Conservation (phyloP, 1,140 invertebrate genomes). For the Eurosta solidaginis region DNA sequence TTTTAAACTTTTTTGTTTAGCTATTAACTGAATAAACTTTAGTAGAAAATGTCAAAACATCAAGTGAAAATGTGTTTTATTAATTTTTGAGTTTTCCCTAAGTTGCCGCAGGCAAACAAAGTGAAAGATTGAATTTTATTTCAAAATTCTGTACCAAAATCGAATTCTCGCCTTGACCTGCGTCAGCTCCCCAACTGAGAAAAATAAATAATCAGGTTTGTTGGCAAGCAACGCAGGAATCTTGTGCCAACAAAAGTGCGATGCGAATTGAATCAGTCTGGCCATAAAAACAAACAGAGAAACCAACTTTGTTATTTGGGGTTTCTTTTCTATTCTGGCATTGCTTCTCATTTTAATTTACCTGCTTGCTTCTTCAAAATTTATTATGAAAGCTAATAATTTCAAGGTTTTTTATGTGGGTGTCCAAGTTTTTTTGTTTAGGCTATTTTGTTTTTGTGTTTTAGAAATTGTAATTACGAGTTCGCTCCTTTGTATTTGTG, state of each 20-base stretch:
- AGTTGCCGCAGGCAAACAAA: background rate
- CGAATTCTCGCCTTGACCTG: slow-evolving; percentile 11
- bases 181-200: background rate
- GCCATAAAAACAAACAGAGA: background rate
- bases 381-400: background rate
- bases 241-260: background rate
- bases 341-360: background rate
- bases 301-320: background rate
- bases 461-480: background rate
- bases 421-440: background rate
- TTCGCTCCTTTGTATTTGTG: background rate
- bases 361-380: background rate
- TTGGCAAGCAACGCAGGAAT: background rate
- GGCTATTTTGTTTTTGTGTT: background rate
- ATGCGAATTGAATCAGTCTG: background rate
- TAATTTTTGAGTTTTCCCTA: background rate
- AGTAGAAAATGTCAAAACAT: slow-evolving; percentile 8
- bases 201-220: background rate
- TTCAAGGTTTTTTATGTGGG: background rate
- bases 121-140: background rate
- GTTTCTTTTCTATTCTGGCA: background rate
- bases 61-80: slow-evolving; percentile 8
- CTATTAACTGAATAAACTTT: slow-evolving; percentile 13
- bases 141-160: background rate
- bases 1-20: background rate